Percentiles rank a stretch among this genome's conserved stretches.
These are phyloP conservation scores for Chrosomus eos DNA, from an alignment of 2,797 vertebrate species.

Conservation along the genomic window DNA sequence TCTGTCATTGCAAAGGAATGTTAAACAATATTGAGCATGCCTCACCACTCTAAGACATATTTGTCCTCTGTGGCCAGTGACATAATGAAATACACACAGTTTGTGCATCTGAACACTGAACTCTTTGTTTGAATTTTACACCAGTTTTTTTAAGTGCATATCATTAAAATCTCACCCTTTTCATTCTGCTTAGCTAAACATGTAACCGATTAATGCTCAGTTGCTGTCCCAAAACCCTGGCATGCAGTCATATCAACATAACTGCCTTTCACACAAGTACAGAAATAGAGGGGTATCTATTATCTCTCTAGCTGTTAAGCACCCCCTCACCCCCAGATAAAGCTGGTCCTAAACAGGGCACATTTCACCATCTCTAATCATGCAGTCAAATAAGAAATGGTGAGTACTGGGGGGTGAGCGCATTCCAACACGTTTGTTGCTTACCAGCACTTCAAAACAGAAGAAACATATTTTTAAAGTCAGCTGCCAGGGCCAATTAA, in stretches of 20 bases:
- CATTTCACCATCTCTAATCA: slow-evolving; percentile 28
- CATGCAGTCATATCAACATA: slow-evolving; percentile 41
- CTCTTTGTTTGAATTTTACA: slow-evolving; percentile 20
- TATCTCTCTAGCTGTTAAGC: slow-evolving; percentile 38
- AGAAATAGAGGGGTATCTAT: slow-evolving; percentile 42
- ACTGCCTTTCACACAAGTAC: slow-evolving; percentile 33
- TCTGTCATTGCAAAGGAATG: slow-evolving; percentile 16
- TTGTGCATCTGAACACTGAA: slow-evolving; percentile 23
- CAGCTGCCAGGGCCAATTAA: slow-evolving; percentile 9
- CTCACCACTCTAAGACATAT: slow-evolving; percentile 28
- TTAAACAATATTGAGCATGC: slow-evolving; percentile 19
- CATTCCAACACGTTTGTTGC: slow-evolving; percentile 18
- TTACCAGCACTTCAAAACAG: not conserved
- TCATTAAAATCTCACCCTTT: slow-evolving; percentile 15
- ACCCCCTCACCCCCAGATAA: not conserved
- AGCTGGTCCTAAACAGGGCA: slow-evolving; percentile 16
- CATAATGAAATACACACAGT: slow-evolving; percentile 16
- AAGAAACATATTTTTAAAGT: slow-evolving; percentile 5
- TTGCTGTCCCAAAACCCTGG: not conserved
- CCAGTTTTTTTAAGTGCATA: not conserved
- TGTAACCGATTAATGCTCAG: not conserved
- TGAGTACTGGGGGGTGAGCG: not conserved
- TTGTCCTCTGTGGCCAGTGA: slow-evolving; percentile 8
- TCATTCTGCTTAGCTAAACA: not conserved
- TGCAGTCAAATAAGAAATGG: slow-evolving; percentile 28